These are phyloP conservation scores for Papilio elwesi DNA, from an alignment of 2,888 invertebrate species.

Conservation along the genomic window DNA sequence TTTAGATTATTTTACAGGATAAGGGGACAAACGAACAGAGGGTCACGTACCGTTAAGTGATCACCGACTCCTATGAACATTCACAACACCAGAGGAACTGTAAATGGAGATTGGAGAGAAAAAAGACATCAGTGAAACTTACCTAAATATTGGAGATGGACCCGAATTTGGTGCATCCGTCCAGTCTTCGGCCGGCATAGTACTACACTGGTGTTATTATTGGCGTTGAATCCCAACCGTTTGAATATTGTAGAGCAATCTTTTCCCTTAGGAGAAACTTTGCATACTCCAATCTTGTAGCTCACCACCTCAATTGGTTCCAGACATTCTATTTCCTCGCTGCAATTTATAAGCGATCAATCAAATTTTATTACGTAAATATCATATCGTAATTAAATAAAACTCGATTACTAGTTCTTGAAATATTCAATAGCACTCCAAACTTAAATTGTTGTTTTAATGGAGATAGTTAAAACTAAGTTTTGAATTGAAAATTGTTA, in stretches of 20 bases:
- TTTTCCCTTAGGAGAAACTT: conserved; percentile 96
- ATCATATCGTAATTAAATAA: conserved; percentile 6
- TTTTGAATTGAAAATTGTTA: conserved; percentile 10
- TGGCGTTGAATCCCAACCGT: conserved; percentile 93
- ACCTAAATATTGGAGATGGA: conserved; percentile 99
- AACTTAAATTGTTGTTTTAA: not conserved
- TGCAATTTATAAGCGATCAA: conserved; percentile 59
- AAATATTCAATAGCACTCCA: not conserved
- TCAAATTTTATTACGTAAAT: not conserved
- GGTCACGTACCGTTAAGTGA: too few relatives aligned
- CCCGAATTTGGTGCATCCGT: conserved; percentile 99
- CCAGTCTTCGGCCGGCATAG: conserved; percentile 97
- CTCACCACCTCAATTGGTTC: conserved; percentile 97
- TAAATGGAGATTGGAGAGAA: too few relatives aligned
- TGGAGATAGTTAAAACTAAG: conserved; percentile 1
- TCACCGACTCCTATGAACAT: too few relatives aligned
- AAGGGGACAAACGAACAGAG: too few relatives aligned
- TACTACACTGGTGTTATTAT: conserved; percentile 96
- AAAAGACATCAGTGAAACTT: conserved; percentile 44
- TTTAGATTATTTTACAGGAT: too few relatives aligned
- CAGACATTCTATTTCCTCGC: conserved; percentile 92
- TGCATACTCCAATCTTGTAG: conserved; percentile 98
- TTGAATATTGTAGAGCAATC: conserved; percentile 96
- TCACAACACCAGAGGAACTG: too few relatives aligned
- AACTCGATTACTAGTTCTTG: conserved; percentile 1